Evolutionary conservation across 1,140 invertebrate species (phyloP).

Genomic region (Heliconius hewitsoni): DNA sequence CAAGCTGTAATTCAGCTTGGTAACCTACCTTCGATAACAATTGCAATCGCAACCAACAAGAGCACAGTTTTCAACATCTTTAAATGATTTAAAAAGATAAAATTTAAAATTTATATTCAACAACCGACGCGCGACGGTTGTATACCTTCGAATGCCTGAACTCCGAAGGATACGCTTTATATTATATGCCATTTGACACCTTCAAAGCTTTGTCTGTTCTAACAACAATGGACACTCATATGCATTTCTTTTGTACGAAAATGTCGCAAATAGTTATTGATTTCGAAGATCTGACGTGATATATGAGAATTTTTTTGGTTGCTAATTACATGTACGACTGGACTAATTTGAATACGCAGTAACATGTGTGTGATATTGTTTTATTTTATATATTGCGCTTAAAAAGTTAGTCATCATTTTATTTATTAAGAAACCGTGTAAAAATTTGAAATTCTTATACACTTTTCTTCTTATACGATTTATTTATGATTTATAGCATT

Average conservation of each 20-base stretch:
- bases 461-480: too few relatives aligned
- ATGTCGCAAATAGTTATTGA: slow-evolving; percentile 20
- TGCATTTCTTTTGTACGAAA: slow-evolving; percentile 28
- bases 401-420: too few relatives aligned
- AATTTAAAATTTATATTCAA: not conserved
- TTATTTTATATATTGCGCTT: too few relatives aligned
- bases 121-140: not conserved
- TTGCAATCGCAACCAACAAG: slow-evolving; percentile 32
- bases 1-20: not conserved
- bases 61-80: slow-evolving; percentile 44
- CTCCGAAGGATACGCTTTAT: slow-evolving; percentile 22
- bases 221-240: slow-evolving; percentile 20
- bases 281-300: slow-evolving; percentile 7
- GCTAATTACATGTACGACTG: not conserved
- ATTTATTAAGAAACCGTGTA: too few relatives aligned
- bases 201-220: slow-evolving; percentile 19
- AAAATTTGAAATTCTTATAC: too few relatives aligned
- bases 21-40: slow-evolving; percentile 46
- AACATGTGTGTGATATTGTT: too few relatives aligned
- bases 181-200: slow-evolving; percentile 16
- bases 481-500: not conserved
- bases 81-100: slow-evolving; percentile 27
- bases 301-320: not conserved
- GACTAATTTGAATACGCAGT: not conserved
- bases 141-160: slow-evolving; percentile 21